These are phyloP conservation scores for Tragelaphus buxtoni DNA, from an alignment of 2,113 vertebrate species.

Conservation along the genomic window DNA sequence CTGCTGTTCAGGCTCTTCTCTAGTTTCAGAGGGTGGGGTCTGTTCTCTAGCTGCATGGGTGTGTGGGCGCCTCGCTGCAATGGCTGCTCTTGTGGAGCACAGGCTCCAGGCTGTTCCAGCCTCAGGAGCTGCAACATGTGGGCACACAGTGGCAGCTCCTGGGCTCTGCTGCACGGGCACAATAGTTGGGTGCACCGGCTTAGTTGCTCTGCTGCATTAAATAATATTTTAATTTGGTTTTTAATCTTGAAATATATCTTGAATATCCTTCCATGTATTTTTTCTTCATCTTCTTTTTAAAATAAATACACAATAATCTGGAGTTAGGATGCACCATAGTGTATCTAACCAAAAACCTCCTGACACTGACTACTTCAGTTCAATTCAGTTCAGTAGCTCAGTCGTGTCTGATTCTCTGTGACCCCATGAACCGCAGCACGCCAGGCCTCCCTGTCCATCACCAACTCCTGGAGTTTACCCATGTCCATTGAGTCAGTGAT, in stretches of 20 bases:
- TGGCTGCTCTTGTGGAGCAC: not conserved
- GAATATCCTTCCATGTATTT: not conserved
- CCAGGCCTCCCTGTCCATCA: not conserved
- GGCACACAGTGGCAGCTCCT: rapidly evolving
- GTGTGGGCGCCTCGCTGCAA: rapidly evolving
- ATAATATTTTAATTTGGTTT: not conserved
- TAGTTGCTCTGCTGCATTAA: not conserved
- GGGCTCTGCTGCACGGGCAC: rapidly evolving
- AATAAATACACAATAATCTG: not conserved
- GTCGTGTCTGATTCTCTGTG: rapidly evolving
- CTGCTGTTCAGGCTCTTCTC: rapidly evolving
- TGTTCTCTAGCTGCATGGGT: rapidly evolving
- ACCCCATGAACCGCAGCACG: rapidly evolving
- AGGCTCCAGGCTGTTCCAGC: rapidly evolving
- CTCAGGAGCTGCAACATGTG: rapidly evolving
- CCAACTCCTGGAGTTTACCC: not conserved
- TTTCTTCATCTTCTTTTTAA: not conserved
- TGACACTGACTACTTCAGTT: not conserved
- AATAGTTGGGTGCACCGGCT: rapidly evolving
- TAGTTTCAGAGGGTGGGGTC: rapidly evolving
- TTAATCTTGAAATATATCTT: not conserved
- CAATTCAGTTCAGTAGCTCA: not conserved
- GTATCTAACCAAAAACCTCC: not conserved
- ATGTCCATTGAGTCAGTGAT: not conserved
- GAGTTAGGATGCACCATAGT: not conserved